Conservation (phyloP, 2,797 vertebrate genomes). For the Mallotus villosus region DNA sequence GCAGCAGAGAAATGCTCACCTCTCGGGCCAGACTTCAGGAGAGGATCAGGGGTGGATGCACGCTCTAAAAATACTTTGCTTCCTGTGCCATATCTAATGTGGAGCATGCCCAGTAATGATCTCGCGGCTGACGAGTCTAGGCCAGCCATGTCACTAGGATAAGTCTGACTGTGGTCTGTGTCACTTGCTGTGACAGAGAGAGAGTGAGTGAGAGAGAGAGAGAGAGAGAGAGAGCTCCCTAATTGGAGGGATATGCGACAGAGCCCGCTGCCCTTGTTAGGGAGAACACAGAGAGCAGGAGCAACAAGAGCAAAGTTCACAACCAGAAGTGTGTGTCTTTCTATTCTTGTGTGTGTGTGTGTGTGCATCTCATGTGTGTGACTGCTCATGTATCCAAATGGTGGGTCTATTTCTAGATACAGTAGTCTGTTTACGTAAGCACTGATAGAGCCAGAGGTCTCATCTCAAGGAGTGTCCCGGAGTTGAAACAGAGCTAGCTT, state of each 20-base stretch:
- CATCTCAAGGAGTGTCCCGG: not conserved
- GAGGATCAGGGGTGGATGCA: not conserved
- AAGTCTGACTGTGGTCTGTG: constrained; percentile 30
- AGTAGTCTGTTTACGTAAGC: not conserved
- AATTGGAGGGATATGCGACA: too few species aligned
- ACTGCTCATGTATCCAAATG: not conserved
- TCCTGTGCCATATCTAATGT: not conserved
- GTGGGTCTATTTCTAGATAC: not conserved
- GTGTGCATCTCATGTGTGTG: not conserved
- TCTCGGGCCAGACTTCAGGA: too few species aligned
- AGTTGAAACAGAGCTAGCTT: not conserved
- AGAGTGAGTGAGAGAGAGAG: not conserved
- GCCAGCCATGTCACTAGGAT: constrained; percentile 13
- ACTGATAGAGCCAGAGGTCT: not conserved
- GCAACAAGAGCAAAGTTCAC: not conserved
- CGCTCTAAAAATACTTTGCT: not conserved
- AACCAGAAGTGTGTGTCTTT: not conserved
- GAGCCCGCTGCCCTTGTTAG: not conserved
- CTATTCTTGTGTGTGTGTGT: not conserved
- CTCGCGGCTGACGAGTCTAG: constrained; percentile 10
- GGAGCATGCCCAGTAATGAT: not conserved
- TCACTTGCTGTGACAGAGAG: not conserved
- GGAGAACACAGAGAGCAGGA: not conserved
- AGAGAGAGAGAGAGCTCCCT: constrained; percentile 16
- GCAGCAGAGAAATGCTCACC: too few species aligned